A percentile compares a stretch with the other conserved stretches of the same genome.
These are phyloP conservation scores for Drosophila mojavensis DNA, from an alignment of 1,140 invertebrate genomes.

Conservation along the genomic window DNA sequence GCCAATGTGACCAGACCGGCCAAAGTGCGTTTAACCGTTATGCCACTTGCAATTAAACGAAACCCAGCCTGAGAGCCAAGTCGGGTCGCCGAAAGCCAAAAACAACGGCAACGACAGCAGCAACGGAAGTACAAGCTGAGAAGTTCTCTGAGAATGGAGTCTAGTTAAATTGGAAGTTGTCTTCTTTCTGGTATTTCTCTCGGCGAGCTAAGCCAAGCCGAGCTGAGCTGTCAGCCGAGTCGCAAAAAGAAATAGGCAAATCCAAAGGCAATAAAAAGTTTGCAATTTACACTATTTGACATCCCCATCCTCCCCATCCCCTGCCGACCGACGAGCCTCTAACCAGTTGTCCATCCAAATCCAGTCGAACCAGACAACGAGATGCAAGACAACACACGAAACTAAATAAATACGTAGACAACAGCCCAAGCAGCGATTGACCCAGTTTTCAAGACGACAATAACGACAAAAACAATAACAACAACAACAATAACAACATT, in stretches of 20 bases:
- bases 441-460: constrained; percentile 82
- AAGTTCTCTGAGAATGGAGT: constrained; percentile 38
- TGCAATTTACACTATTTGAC: constrained; percentile 71
- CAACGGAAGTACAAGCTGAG: constrained; percentile 57
- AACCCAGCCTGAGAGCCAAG: constrained; percentile 22
- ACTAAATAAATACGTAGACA: constrained; percentile 51
- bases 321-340: background rate
- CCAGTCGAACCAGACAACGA: constrained; percentile 68
- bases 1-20: constrained; percentile 29
- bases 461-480: constrained; percentile 48
- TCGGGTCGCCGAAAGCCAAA: constrained; percentile 59
- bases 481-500: constrained; percentile 45
- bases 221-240: constrained; percentile 21
- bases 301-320: background rate
- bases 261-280: constrained; percentile 68
- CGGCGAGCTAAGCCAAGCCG: no score
- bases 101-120: background rate
- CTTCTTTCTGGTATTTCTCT: background rate
- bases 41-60: constrained; percentile 58
- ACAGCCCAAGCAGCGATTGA: constrained; percentile 76
- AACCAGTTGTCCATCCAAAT: constrained; percentile 65
- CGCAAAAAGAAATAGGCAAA: constrained; percentile 62
- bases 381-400: constrained; percentile 65
- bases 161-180: constrained; percentile 3
- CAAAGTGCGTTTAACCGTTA: constrained; percentile 77